Conservation (phyloP, 2,888 invertebrate genomes). For the Seladonia tumulorum region DNA sequence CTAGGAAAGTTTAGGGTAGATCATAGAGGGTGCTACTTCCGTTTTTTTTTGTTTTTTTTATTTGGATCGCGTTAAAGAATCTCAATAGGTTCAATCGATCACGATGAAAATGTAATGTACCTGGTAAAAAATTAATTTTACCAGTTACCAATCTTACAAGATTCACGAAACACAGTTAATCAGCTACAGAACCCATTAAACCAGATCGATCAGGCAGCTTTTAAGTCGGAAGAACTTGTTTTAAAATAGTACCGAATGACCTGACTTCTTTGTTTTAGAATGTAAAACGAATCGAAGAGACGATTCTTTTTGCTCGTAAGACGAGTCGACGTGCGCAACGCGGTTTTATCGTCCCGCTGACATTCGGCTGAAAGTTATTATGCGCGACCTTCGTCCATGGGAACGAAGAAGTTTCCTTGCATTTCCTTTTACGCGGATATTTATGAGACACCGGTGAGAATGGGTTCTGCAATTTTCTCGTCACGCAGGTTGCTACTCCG, state of each 20-base stretch:
- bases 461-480: constrained; percentile 26
- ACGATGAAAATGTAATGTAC: too few relatives aligned
- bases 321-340: not conserved
- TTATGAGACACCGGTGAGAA: constrained; percentile 70
- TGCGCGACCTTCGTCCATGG: constrained; percentile 76
- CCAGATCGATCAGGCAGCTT: too few relatives aligned
- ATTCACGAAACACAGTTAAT: too few relatives aligned
- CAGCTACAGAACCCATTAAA: too few relatives aligned
- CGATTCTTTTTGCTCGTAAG: not conserved
- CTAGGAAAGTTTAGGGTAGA: not conserved
- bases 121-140: too few relatives aligned
- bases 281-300: not conserved
- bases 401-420: constrained; percentile 86
- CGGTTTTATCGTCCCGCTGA: not conserved
- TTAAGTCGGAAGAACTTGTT: too few relatives aligned
- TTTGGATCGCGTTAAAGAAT: not conserved
- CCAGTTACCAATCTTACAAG: too few relatives aligned
- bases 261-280: not conserved
- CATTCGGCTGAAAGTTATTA: constrained; percentile 34
- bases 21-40: not conserved
- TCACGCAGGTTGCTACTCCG: constrained; percentile 81
- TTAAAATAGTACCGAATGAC: not conserved
- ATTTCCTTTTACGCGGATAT: constrained; percentile 84
- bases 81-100: too few relatives aligned
- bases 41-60: not conserved